Base-by-base conservation (phyloP, 2,797 vertebrate genomes). In the Sebastes diaconus region DNA sequence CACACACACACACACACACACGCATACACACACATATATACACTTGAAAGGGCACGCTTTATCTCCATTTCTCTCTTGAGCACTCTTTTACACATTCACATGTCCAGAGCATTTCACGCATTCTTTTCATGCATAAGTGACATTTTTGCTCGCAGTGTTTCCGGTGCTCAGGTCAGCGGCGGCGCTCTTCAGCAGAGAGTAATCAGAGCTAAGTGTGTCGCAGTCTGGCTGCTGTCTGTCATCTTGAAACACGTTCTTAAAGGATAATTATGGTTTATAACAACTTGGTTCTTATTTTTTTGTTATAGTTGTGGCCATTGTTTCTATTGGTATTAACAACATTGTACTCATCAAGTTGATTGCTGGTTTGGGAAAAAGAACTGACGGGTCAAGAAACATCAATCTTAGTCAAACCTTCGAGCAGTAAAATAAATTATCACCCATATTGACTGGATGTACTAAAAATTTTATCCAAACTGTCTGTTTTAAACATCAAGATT, bases 21-120 rank as follows among this genome's bases (percentile, higher is more conserved):
- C 16, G 30, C 22, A 77, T n/a, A 34, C 27, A 67, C 24, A 78
- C 20, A 30, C 4, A 65, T 3, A 39, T 8, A 67, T 4, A 66
- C 34, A 80, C 70, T 82, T 80, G 71, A 89, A 90, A 89, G 85
- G 75, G 67, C 75, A 65, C 82, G 73, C 60, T 77, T 81, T 77
- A 80, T 90, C 88, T 85, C 55, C 39, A 68, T 79, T 84, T 82
- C 39, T 80, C 60, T 88, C 76, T 69, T 77, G 46, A 83, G 25
- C 22, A 69, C 18, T 46, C 55, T 32, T 32, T 22, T 22, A 75
- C 60, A 76, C 32, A 54, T 58, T 14, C 12, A 7, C 77, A 61
- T 54, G 77, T 74, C 24, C 42, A 61, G 6, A 77, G 73, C 46
- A 68, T 79, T 73, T 57, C 4, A 39, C 34, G 29, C 46, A 77